Percentiles rank a stretch among this genome's conserved stretches.
phyloP scores from a whole-genome alignment of 2,797 vertebrate species.

The Hippoglossus hippoglossus region DNA sequence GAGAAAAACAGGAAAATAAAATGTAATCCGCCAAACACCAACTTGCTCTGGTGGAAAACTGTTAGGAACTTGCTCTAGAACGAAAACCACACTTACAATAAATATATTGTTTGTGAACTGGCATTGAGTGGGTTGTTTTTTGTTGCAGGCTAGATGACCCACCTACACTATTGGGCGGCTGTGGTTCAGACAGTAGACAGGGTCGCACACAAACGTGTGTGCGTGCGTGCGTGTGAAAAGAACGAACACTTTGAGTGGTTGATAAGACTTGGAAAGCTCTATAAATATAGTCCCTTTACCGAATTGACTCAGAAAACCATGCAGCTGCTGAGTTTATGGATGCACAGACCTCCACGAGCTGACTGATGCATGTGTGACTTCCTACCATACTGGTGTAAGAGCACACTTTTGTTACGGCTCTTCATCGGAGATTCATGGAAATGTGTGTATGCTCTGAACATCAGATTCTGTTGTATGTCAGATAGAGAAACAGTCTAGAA shows the following conservation, averaged over 20 bases:
- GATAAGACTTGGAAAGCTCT: no score
- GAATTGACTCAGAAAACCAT: no score
- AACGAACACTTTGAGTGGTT: no score
- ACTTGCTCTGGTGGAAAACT: background rate
- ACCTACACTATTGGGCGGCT: no score
- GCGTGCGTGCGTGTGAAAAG: no score
- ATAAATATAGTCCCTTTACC: no score
- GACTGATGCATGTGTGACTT: constrained; percentile 24
- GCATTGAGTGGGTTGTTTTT: background rate
- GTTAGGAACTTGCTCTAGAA: no score
- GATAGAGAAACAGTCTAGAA: background rate
- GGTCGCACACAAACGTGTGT: no score
- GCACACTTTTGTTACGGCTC: background rate
- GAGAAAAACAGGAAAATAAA: background rate
- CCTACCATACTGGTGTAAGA: background rate
- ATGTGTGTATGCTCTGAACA: no score
- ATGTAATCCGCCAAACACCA: background rate
- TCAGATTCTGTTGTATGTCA: constrained; percentile 2
- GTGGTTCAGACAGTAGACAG: no score
- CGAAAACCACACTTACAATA: background rate
- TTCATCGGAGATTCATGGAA: background rate
- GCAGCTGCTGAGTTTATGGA: background rate
- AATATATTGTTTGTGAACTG: background rate
- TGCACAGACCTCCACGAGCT: constrained; percentile 1
- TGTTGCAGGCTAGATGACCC: no score